phyloP scores from a whole-genome alignment of 1,140 invertebrate genomes.

The Meloidogyne chitwoodi region DNA sequence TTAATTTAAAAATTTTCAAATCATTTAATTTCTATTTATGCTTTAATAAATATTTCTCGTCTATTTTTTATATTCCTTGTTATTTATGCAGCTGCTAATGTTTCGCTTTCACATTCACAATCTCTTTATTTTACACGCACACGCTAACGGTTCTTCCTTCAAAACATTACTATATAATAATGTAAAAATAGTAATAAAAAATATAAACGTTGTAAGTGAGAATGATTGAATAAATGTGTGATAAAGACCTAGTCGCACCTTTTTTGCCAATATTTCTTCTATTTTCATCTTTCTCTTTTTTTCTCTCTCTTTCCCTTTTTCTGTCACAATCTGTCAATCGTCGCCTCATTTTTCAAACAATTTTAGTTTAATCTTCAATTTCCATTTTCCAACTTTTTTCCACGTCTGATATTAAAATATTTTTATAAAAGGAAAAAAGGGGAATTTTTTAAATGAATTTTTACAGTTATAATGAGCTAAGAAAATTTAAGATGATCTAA shows the following conservation, averaged over 20 bases:
- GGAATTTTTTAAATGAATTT: not conserved
- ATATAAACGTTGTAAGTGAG: too few relatives aligned
- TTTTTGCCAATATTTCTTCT: not conserved
- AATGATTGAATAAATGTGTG: not conserved
- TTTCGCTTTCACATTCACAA: not conserved
- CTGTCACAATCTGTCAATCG: not conserved
- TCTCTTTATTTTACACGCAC: not conserved
- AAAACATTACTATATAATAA: not conserved
- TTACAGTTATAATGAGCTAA: not conserved
- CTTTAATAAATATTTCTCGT: not conserved
- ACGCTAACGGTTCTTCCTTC: not conserved
- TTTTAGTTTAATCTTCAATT: not conserved
- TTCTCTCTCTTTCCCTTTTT: not conserved
- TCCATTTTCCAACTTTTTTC: not conserved
- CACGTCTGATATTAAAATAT: not conserved
- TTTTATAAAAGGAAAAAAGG: not conserved
- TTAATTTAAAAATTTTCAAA: too few relatives aligned
- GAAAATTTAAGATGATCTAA: too few relatives aligned
- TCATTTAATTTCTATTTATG: too few relatives aligned
- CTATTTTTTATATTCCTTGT: not conserved
- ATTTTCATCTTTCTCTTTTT: not conserved
- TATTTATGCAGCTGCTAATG: constrained; percentile 3
- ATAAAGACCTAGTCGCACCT: not conserved
- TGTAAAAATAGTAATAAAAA: not conserved
- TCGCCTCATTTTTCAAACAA: not conserved